Percentiles rank a stretch among this genome's conserved stretches.
phyloP scores from a whole-genome alignment of 2,888 invertebrate genomes.

The Polietes domitor region DNA sequence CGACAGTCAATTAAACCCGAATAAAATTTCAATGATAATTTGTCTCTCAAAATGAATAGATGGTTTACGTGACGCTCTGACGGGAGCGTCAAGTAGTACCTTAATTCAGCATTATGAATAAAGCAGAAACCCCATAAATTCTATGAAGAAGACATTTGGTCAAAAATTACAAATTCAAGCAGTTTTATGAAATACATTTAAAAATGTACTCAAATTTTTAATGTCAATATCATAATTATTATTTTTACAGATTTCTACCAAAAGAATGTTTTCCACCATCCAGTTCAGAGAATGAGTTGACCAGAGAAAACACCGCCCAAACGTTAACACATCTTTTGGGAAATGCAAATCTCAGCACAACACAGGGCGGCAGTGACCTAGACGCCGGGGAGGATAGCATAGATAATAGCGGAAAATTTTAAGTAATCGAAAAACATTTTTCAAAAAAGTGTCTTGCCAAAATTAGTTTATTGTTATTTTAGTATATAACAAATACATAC shows the following conservation, averaged over 20 bases:
- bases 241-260: conserved; percentile 74
- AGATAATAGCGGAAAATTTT: conserved; percentile 40
- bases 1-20: too few relatives aligned
- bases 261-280: conserved; percentile 74
- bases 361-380: neutral
- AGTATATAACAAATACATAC: neutral
- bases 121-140: too few relatives aligned
- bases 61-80: too few relatives aligned
- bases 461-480: conserved; percentile 14
- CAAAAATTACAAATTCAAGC: too few relatives aligned
- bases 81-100: too few relatives aligned
- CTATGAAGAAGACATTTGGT: too few relatives aligned
- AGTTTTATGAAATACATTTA: too few relatives aligned
- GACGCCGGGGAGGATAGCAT: conserved; percentile 3
- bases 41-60: too few relatives aligned
- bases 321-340: conserved; percentile 68
- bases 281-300: conserved; percentile 44
- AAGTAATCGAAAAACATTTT: conserved; percentile 1
- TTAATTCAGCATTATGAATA: too few relatives aligned
- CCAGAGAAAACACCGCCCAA: conserved; percentile 68
- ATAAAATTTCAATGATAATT: too few relatives aligned
- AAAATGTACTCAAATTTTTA: neutral
- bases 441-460: conserved; percentile 41
- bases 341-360: neutral
- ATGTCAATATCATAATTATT: neutral